Conservation (phyloP, 2,888 invertebrate species). For the Dicyrtomina minuta region DNA sequence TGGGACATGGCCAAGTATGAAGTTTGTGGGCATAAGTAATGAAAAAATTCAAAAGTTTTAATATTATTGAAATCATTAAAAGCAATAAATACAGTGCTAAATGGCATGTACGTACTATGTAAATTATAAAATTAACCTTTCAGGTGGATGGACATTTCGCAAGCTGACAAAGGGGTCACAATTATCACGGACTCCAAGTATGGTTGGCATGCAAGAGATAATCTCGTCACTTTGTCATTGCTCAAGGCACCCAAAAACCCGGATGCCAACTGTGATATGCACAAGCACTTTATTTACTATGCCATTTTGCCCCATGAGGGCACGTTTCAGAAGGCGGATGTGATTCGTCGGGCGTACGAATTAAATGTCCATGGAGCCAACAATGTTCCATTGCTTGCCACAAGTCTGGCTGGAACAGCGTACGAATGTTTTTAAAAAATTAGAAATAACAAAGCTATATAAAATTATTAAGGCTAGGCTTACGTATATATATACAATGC, state of each 20-base stretch:
- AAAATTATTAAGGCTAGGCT: too few relatives aligned
- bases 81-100: too few relatives aligned
- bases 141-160: constrained; percentile 60
- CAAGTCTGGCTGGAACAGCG: neutral
- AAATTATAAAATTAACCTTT: neutral
- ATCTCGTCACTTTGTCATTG: constrained; percentile 58
- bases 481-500: too few relatives aligned
- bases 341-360: constrained; percentile 57
- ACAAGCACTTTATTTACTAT: constrained; percentile 59
- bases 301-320: constrained; percentile 59
- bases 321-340: constrained; percentile 57
- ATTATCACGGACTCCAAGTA: constrained; percentile 60
- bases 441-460: neutral
- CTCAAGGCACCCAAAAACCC: constrained; percentile 60
- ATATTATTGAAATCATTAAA: neutral
- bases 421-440: too few relatives aligned
- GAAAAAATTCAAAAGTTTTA: too few relatives aligned
- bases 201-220: constrained; percentile 58
- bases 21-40: constrained; percentile 60
- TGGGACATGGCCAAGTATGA: constrained; percentile 61
- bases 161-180: constrained; percentile 58
- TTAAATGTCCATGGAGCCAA: constrained; percentile 56
- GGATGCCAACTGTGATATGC: constrained; percentile 60
- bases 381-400: constrained; percentile 29
- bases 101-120: too few relatives aligned